Conservation (phyloP, 1,140 invertebrate genomes). For the Apolygus lucorum region DNA sequence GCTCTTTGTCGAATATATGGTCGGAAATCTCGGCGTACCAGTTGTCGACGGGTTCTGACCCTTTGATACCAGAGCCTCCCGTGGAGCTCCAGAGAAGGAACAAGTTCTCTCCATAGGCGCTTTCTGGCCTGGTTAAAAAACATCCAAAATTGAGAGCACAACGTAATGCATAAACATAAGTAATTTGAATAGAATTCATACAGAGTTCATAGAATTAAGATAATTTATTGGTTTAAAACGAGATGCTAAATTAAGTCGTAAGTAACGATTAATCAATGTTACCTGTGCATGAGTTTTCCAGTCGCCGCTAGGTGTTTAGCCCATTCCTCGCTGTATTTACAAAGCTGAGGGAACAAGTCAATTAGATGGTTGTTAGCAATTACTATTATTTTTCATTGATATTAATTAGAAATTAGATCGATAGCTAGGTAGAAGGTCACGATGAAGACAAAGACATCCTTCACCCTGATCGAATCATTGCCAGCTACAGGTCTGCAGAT, state of each 20-base stretch:
- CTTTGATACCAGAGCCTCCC: constrained; percentile 54
- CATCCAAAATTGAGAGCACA: background rate
- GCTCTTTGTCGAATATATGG: constrained; percentile 53
- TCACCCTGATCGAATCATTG: too few species aligned
- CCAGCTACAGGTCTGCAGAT: too few species aligned
- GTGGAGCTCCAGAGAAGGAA: constrained; percentile 65
- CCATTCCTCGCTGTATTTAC: constrained; percentile 72
- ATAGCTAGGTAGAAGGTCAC: too few species aligned
- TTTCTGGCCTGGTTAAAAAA: constrained; percentile 46
- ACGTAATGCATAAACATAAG: too few species aligned
- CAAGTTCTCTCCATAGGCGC: constrained; percentile 73
- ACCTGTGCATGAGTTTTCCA: constrained; percentile 56
- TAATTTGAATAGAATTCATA: too few species aligned
- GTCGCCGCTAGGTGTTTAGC: constrained; percentile 60
- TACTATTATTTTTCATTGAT: too few species aligned
- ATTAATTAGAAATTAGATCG: too few species aligned
- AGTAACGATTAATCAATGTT: background rate
- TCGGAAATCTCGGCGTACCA: constrained; percentile 59
- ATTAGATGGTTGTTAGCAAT: background rate
- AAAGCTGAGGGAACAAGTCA: constrained; percentile 41
- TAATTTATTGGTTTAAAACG: too few species aligned
- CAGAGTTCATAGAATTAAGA: too few species aligned
- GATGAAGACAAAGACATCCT: too few species aligned
- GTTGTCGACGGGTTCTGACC: constrained; percentile 61
- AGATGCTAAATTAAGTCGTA: too few species aligned